Percentiles rank a stretch among this genome's conserved stretches.
Conservation (phyloP, 2,113 vertebrate genomes). For the Labeo catla region DNA sequence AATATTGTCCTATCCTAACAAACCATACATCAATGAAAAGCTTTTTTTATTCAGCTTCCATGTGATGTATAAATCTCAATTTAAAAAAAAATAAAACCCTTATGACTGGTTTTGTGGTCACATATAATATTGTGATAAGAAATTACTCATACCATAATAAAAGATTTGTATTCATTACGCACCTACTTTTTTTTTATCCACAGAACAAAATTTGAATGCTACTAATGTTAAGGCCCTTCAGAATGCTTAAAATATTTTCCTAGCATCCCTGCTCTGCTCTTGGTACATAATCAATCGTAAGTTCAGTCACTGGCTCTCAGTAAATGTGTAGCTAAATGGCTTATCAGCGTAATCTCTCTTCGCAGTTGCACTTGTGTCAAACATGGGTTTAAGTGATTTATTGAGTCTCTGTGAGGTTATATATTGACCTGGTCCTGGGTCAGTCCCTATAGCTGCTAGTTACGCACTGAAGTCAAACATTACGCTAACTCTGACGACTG, state of each 20-base stretch:
- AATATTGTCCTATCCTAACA: no score
- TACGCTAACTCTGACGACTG: background rate
- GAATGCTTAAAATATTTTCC: slow-evolving; percentile 32
- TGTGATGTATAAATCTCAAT: no score
- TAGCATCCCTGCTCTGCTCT: slow-evolving; percentile 29
- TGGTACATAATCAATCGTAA: slow-evolving; percentile 46
- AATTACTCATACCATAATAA: background rate
- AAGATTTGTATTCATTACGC: background rate
- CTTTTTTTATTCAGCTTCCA: no score
- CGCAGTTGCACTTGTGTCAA: slow-evolving; percentile 39
- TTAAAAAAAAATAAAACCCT: no score
- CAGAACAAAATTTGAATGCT: background rate
- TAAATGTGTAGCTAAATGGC: slow-evolving; percentile 51
- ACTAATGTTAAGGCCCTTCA: slow-evolving; percentile 4
- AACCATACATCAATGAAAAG: no score
- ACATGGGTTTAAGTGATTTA: slow-evolving; percentile 59
- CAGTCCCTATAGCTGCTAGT: slow-evolving; percentile 26
- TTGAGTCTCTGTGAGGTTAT: slow-evolving; percentile 48
- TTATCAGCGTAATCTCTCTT: slow-evolving; percentile 54
- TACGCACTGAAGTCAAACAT: slow-evolving; percentile 26
- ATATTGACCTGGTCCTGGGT: slow-evolving; percentile 40
- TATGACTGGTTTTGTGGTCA: no score
- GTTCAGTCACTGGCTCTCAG: slow-evolving; percentile 33
- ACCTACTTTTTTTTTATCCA: background rate
- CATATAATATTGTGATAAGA: background rate